phyloP scores from a whole-genome alignment of 2,888 invertebrate species.

The Dicranocentrus wangi region DNA sequence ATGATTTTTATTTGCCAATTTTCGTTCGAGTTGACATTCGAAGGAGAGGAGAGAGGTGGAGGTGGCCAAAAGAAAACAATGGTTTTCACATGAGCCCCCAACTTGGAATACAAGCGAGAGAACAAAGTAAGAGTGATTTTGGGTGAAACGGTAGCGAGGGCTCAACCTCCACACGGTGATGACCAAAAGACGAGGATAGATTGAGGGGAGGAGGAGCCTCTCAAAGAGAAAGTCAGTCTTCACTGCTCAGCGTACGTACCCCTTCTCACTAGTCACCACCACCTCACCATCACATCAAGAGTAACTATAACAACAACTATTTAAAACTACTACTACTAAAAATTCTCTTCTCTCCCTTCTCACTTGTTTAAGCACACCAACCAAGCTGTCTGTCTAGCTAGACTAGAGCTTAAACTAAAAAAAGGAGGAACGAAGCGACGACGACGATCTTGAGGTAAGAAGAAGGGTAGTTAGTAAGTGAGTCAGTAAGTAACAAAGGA shows the following conservation, averaged over 20 bases:
- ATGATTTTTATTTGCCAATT: no score
- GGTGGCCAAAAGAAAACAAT: slow-evolving; percentile 62
- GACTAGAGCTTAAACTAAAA: no score
- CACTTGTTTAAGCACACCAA: no score
- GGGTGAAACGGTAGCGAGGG: slow-evolving; percentile 22
- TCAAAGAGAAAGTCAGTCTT: slow-evolving; percentile 64
- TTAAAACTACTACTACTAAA: no score
- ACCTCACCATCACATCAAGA: background rate
- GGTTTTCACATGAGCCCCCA: slow-evolving; percentile 45
- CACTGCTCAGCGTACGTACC: slow-evolving; percentile 21
- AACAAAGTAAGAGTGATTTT: slow-evolving; percentile 9
- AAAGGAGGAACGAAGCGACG: background rate
- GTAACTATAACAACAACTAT: no score
- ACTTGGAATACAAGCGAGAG: slow-evolving; percentile 17
- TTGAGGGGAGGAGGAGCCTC: slow-evolving; percentile 43
- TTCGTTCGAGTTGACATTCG: background rate
- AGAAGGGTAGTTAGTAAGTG: no score
- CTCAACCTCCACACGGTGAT: slow-evolving; percentile 30
- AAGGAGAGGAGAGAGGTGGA: slow-evolving; percentile 5
- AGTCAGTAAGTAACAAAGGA: no score
- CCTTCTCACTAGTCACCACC: slow-evolving; percentile 1
- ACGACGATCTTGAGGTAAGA: slow-evolving; percentile 29
- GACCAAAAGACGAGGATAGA: slow-evolving; percentile 51
- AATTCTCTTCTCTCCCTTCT: no score
- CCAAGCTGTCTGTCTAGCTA: no score